A percentile compares a stretch with the other conserved stretches of the same genome.
phyloP scores from a whole-genome alignment of 2,888 invertebrate genomes.

The Spicauda simplicius region DNA sequence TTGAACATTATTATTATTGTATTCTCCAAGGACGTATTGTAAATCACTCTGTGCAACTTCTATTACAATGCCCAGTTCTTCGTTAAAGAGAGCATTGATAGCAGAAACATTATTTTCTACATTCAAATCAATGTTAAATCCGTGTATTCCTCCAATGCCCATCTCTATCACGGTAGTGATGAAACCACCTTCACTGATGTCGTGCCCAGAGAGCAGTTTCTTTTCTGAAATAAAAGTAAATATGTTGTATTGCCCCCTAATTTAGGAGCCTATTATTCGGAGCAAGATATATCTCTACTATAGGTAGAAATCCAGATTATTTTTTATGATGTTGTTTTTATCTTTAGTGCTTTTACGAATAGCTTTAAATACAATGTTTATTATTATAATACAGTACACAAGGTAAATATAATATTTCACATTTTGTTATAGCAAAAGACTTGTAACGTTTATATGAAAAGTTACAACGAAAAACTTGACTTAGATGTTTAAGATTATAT shows the following conservation, averaged over 20 bases:
- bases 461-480: no score
- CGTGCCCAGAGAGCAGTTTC: conserved; percentile 93
- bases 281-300: no score
- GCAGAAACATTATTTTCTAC: conserved; percentile 73
- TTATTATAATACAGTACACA: no score
- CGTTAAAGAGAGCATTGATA: conserved; percentile 90
- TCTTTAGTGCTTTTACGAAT: no score
- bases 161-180: conserved; percentile 96
- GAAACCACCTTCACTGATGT: conserved; percentile 98
- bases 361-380: no score
- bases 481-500: neutral
- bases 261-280: no score
- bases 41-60: conserved; percentile 87
- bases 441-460: no score
- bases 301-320: no score
- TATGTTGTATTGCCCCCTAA: no score
- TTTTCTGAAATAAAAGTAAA: conserved; percentile 75
- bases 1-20: conserved; percentile 85
- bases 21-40: conserved; percentile 85
- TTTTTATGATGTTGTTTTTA: no score
- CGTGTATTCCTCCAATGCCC: conserved; percentile 97
- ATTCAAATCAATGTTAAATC: conserved; percentile 87
- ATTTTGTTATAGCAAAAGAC: no score
- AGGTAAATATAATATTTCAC: no score
- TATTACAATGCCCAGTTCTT: conserved; percentile 94